Base-by-base conservation (phyloP, 2,888 invertebrate species). In the Eueremaeus valkanovi region DNA sequence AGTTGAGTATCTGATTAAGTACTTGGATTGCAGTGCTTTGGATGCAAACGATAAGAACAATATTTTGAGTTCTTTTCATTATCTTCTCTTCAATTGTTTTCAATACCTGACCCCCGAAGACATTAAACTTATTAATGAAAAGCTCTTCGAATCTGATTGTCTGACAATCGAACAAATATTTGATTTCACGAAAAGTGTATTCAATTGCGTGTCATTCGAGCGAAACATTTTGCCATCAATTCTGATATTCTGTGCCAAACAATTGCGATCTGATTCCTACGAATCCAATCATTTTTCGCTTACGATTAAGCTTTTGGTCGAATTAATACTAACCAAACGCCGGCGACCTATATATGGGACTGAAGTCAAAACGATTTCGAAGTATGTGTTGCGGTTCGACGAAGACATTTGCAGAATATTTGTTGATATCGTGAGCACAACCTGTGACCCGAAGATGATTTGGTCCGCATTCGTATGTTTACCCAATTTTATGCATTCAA, bases 191-290 rank as follows among this genome's bases (percentile, higher is more conserved):
- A 24, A 42, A 66, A 73, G 51, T 29, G n/a, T 76, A 36, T 49
- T 76, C 49, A 51, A 58, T 72, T 66, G 74, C 42, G 13, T 40
- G 16, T 9, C 68, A 40, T 76, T 74, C 36, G 76, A 76, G 21
- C 45, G 68, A 36, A 51, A 36, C 18, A 24, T 76, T 27, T 73
- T 73, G 49, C 45, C 40, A 16, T 68, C 73, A 51, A 6, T 68
- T n/a, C 31, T 42, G 21, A 31, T 9, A 31, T 72, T 51, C 2
- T 68, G 66, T 29, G 9, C 2, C 1, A 72, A 74, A 74, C n/a
- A 33, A 13, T 3, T 74, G 2, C 24, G 16, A 49, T 49, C 6
- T 61, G 27, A 51, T 27, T 24, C 5, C 29, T 45, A 24, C n/a
- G 45, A 68, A 66, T 49, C 49, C 8, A 33, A 58, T 18, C 55